These are phyloP conservation scores for Heliconius nattereri DNA, from an alignment of 1,140 invertebrate genomes.

Conservation along the genomic window DNA sequence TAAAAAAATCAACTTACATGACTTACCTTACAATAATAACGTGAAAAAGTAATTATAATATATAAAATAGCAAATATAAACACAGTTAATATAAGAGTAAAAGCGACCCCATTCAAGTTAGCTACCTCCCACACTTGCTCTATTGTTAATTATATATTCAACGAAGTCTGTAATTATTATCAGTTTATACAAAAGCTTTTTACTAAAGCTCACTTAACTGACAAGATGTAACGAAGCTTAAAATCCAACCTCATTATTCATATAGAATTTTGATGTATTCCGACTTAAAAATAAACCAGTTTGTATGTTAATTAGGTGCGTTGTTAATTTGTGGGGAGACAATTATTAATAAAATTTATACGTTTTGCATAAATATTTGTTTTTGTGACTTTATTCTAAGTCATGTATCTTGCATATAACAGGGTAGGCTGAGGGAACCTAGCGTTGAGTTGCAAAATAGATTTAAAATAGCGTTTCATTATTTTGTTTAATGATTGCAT, in stretches of 20 bases:
- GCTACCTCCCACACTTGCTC: slow-evolving; percentile 35
- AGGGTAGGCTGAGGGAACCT: too few species aligned
- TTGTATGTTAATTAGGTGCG: slow-evolving; percentile 68
- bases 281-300: slow-evolving; percentile 62
- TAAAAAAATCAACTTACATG: too few species aligned
- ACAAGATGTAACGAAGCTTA: slow-evolving; percentile 73
- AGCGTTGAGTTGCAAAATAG: too few species aligned
- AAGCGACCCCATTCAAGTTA: slow-evolving; percentile 16
- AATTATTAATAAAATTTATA: slow-evolving; percentile 51
- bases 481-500: too few species aligned
- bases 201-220: slow-evolving; percentile 63
- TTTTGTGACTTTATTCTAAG: not conserved
- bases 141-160: slow-evolving; percentile 53
- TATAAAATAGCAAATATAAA: slow-evolving; percentile 5
- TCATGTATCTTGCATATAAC: too few species aligned
- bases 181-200: slow-evolving; percentile 56
- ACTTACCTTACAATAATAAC: too few species aligned
- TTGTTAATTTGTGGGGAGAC: slow-evolving; percentile 56
- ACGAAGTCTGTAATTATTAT: slow-evolving; percentile 54
- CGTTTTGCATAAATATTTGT: slow-evolving; percentile 26
- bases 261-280: slow-evolving; percentile 65
- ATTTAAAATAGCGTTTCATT: too few species aligned
- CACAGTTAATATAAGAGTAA: slow-evolving; percentile 19
- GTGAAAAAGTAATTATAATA: too few species aligned
- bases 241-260: slow-evolving; percentile 73